These are phyloP conservation scores for Stegodyphus mimosarum DNA, from an alignment of 1,140 invertebrate species.

Conservation along the genomic window DNA sequence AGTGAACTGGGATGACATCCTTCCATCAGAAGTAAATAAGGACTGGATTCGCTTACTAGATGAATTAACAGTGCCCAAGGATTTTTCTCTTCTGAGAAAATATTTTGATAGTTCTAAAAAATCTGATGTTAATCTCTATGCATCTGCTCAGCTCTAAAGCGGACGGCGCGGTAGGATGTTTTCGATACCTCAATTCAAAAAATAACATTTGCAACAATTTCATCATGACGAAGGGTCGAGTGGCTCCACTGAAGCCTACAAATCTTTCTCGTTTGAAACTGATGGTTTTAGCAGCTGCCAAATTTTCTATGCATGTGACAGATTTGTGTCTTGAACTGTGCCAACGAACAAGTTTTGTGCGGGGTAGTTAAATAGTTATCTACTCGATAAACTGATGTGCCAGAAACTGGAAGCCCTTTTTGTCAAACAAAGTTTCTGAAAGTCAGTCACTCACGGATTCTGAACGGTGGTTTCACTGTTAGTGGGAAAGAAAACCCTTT, in stretches of 20 bases:
- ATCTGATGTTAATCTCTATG: slow-evolving; percentile 22
- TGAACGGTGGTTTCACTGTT: background rate
- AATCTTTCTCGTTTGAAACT: slow-evolving; percentile 15
- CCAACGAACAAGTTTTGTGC: background rate
- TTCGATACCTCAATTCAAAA: background rate
- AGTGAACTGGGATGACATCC: slow-evolving; percentile 29
- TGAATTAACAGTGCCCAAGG: background rate
- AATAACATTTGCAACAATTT: background rate
- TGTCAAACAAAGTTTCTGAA: background rate
- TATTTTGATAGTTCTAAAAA: slow-evolving; percentile 2
- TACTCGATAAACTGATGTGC: background rate
- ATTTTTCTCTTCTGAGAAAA: background rate
- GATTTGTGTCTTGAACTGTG: slow-evolving; percentile 1
- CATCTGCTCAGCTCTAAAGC: slow-evolving; percentile 38
- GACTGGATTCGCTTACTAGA: background rate
- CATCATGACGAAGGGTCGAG: background rate
- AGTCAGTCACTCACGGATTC: background rate
- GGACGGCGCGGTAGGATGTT: slow-evolving; percentile 53
- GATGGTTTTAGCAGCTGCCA: slow-evolving; percentile 6
- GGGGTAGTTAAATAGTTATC: background rate
- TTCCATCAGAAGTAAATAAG: slow-evolving; percentile 7
- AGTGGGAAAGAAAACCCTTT: background rate
- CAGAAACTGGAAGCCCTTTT: slow-evolving; percentile 9
- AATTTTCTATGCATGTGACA: background rate
- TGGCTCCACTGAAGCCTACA: slow-evolving; percentile 4